A percentile compares a stretch with the other conserved stretches of the same genome.
phyloP scores from a whole-genome alignment of 2,888 invertebrate genomes.

The Ophioninae sp. region DNA sequence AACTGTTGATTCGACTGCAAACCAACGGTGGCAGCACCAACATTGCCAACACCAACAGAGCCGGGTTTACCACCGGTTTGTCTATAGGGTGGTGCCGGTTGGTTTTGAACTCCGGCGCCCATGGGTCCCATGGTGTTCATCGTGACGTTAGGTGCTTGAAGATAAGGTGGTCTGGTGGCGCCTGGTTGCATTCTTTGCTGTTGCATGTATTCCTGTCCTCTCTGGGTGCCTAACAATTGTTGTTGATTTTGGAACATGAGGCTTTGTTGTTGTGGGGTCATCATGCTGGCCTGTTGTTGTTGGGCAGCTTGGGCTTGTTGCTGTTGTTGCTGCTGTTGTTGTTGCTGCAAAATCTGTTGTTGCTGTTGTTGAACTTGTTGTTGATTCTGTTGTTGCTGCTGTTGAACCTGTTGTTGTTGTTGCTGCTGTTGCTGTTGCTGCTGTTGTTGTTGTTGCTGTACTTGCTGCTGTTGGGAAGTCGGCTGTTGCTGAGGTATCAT shows the following conservation, averaged over 20 bases:
- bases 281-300: slow-evolving; percentile 75
- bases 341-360: slow-evolving; percentile 77
- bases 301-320: slow-evolving; percentile 80
- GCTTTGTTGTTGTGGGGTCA: slow-evolving; percentile 77
- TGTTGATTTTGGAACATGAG: slow-evolving; percentile 81
- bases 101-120: slow-evolving; percentile 82
- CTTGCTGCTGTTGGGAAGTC: slow-evolving; percentile 65
- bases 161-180: slow-evolving; percentile 84
- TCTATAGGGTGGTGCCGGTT: slow-evolving; percentile 91
- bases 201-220: slow-evolving; percentile 84
- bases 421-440: slow-evolving; percentile 75
- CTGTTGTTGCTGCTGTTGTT: slow-evolving; percentile 82
- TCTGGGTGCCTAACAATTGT: slow-evolving; percentile 84
- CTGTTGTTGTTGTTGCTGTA: slow-evolving; percentile 78
- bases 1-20: slow-evolving; percentile 85
- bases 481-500: slow-evolving; percentile 77
- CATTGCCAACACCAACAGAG: slow-evolving; percentile 76
- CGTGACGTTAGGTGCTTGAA: slow-evolving; percentile 92
- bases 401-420: slow-evolving; percentile 81
- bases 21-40: slow-evolving; percentile 75
- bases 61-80: slow-evolving; percentile 82
- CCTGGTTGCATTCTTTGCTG: slow-evolving; percentile 83
- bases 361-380: slow-evolving; percentile 80
- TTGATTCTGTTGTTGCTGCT: slow-evolving; percentile 81
- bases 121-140: slow-evolving; percentile 88